Conservation (phyloP, 2,113 vertebrate species). For the Thryonomys swinderianus region DNA sequence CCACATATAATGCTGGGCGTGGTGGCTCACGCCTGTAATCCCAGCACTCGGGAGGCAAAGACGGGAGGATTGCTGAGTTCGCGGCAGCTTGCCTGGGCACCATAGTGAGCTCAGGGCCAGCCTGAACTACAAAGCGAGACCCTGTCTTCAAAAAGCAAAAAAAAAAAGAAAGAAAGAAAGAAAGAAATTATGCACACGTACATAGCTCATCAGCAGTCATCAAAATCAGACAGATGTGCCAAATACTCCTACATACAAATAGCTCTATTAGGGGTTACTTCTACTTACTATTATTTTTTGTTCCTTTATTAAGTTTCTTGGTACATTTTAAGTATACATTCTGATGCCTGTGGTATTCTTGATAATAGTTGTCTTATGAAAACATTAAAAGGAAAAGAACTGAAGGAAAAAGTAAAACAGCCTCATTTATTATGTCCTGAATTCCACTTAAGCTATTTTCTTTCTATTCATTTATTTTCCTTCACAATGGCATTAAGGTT, state of each 20-base stretch:
- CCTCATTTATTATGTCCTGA: background rate
- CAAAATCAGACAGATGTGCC: background rate
- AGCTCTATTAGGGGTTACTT: background rate
- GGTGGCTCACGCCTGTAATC: too few relatives aligned
- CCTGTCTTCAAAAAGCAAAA: too few relatives aligned
- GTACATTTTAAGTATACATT: background rate
- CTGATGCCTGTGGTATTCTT: background rate
- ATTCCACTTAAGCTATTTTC: background rate
- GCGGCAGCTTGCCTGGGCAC: too few relatives aligned
- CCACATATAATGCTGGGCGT: too few relatives aligned
- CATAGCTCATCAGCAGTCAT: background rate
- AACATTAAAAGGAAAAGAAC: background rate
- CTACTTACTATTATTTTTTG: too few relatives aligned
- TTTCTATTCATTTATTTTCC: slow-evolving; percentile 40
- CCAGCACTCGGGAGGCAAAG: too few relatives aligned
- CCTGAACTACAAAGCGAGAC: too few relatives aligned
- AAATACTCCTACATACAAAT: background rate
- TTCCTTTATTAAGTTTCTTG: too few relatives aligned
- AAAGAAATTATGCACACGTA: background rate
- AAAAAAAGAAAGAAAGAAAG: too few relatives aligned
- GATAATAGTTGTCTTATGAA: background rate
- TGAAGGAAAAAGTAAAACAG: background rate
- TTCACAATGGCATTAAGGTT: background rate
- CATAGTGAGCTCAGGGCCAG: too few relatives aligned
- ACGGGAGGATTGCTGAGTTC: too few relatives aligned